Percentiles rank a stretch among this genome's conserved stretches.
These are phyloP conservation scores for Xiphophorus birchmanni DNA, from an alignment of 2,797 vertebrate species.

Conservation along the genomic window DNA sequence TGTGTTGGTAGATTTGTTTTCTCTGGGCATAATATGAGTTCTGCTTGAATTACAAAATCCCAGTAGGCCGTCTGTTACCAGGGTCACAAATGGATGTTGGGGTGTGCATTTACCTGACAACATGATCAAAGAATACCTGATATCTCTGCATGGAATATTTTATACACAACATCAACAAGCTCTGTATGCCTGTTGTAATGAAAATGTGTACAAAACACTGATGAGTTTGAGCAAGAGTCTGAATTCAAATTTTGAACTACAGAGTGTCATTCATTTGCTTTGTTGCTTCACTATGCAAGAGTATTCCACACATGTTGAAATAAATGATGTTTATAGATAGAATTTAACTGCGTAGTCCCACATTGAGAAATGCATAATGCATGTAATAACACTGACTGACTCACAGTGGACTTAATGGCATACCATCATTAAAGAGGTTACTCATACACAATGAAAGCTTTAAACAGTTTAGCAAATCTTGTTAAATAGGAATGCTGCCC, in stretches of 20 bases:
- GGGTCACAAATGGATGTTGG: background rate
- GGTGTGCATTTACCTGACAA: constrained; percentile 24
- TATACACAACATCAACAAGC: background rate
- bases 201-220: constrained; percentile 2
- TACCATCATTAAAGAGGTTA: constrained; percentile 3
- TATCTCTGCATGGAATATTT: constrained; percentile 13
- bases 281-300: constrained; percentile 5
- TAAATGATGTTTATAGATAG: constrained; percentile 27
- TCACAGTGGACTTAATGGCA: constrained; percentile 12
- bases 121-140: constrained; percentile 16
- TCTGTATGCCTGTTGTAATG: background rate
- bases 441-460: constrained; percentile 8
- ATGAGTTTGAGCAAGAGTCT: constrained; percentile 23
- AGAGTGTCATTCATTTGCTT: constrained; percentile 30
- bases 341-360: background rate
- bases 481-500: constrained; percentile 14
- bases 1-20: constrained; percentile 9
- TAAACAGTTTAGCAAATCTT: constrained; percentile 25
- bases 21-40: background rate
- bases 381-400: constrained; percentile 9
- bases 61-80: background rate
- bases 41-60: constrained; percentile 17
- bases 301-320: constrained; percentile 30
- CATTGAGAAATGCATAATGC: background rate
- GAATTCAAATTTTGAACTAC: constrained; percentile 29